Evolutionary conservation across 2,888 invertebrate genomes (phyloP).

Genomic region (Cenopis cana): DNA sequence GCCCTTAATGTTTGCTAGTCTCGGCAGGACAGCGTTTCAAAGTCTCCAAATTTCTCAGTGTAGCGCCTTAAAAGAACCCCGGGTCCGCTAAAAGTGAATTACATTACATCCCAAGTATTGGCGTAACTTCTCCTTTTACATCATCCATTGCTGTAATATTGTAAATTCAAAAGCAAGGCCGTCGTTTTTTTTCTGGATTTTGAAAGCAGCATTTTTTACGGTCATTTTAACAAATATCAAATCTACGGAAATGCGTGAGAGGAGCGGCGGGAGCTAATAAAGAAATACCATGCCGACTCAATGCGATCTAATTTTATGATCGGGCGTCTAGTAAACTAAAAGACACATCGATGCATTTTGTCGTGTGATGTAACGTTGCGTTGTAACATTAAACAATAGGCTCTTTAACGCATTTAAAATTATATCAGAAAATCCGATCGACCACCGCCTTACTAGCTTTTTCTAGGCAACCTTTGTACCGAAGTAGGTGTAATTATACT

Average conservation of each 20-base stretch:
- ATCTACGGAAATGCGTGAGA: not conserved
- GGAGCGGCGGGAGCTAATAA: not conserved
- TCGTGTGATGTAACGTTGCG: not conserved
- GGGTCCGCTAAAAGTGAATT: not conserved
- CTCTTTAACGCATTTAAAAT: slow-evolving; percentile 40
- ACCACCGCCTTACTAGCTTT: not conserved
- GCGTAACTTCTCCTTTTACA: too few species aligned
- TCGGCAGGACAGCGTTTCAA: too few species aligned
- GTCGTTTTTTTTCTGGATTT: not conserved
- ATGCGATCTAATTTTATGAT: not conserved
- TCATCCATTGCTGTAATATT: too few species aligned
- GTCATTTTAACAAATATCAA: too few species aligned
- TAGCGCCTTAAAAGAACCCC: not conserved
- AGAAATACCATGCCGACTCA: not conserved
- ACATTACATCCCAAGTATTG: too few species aligned
- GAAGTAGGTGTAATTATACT: not conserved
- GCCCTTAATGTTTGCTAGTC: too few species aligned
- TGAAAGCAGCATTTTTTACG: not conserved
- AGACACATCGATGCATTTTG: not conserved
- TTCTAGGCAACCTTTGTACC: not conserved
- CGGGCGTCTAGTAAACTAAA: not conserved
- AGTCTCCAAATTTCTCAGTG: too few species aligned
- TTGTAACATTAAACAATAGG: slow-evolving; percentile 5
- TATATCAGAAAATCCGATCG: slow-evolving; percentile 13
- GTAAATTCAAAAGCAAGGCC: too few species aligned